Base-by-base conservation (phyloP, 1,140 invertebrate species). In the Brachionus rotundiformis region DNA sequence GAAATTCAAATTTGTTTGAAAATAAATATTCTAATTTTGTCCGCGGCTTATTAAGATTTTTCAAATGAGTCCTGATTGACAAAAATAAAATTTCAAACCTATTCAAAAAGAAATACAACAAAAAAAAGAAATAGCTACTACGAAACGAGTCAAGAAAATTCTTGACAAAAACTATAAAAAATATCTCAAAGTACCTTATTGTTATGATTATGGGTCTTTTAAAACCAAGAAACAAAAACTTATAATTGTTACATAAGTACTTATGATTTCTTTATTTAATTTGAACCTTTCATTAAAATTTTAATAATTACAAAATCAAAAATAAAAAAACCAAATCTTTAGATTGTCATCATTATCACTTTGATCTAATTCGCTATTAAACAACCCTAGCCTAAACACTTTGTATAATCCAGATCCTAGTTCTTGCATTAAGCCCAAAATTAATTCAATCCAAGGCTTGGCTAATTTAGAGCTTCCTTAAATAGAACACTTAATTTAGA, bases 281-380 rank as follows among this genome's bases (percentile, higher is more conserved):
- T 54, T 54, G 47, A 54, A 54, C 47, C 47, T 54, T 54, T 54
- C 47, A 25, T 54, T 41, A 63, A 63, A 63, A 63, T 23, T 63
- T 63, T 63, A 63, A 63, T 63, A 29, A 63, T 63, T 63, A 33
- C 23, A 29, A 63, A 63, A 33, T 29, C 25, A 31, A 63, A 63
- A 63, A 63, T 16, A 63, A 63, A 27, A 63, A 33, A 63, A 63
- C 3, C 29, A 33, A 63, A 63, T 63, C 61, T 63, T 68, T 19
- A 19, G 33, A 25, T 68, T 68, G 63, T 68, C 63, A 68, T 68
- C 63, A 68, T 68, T 68, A 68, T 68, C 63, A 68, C 36, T 68
- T 68, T 36, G 63, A 68, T 68, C 36, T 68, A 68, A 68, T 68
- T 68, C 63, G n/a, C 36, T 68, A 36, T 39, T 68, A 68, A 68